Evolutionary conservation across 2,113 vertebrate species (phyloP).

Genomic region (Azemiops feae): DNA sequence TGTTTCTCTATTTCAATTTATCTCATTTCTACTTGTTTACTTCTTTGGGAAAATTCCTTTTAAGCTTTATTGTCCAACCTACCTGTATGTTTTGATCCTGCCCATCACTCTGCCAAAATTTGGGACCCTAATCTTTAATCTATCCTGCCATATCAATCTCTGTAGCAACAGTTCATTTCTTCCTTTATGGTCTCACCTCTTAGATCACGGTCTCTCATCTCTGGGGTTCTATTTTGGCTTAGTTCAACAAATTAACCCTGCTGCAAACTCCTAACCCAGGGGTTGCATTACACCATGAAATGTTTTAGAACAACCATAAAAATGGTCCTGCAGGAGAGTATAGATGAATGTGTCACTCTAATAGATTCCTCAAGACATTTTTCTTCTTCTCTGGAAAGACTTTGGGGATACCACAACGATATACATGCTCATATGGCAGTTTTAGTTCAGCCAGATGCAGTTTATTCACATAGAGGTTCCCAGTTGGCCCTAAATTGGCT

Average conservation of each 20-base stretch:
- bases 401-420: neutral
- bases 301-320: neutral
- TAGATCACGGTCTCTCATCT: neutral
- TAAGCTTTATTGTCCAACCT: neutral
- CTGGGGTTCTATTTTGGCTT: neutral
- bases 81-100: neutral
- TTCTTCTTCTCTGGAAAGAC: neutral
- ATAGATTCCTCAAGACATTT: neutral
- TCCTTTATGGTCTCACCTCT: neutral
- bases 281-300: neutral
- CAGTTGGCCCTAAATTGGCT: neutral
- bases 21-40: neutral
- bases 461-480: rapidly evolving
- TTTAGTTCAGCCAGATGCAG: neutral
- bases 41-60: neutral
- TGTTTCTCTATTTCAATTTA: neutral
- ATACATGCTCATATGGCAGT: neutral
- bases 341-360: neutral
- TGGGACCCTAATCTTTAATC: neutral
- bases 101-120: neutral
- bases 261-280: neutral
- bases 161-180: neutral
- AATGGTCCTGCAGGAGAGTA: neutral
- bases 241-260: neutral
- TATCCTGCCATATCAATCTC: neutral